Evolutionary conservation across 2,888 invertebrate genomes (phyloP).

Genomic region (Byasa hedistus): DNA sequence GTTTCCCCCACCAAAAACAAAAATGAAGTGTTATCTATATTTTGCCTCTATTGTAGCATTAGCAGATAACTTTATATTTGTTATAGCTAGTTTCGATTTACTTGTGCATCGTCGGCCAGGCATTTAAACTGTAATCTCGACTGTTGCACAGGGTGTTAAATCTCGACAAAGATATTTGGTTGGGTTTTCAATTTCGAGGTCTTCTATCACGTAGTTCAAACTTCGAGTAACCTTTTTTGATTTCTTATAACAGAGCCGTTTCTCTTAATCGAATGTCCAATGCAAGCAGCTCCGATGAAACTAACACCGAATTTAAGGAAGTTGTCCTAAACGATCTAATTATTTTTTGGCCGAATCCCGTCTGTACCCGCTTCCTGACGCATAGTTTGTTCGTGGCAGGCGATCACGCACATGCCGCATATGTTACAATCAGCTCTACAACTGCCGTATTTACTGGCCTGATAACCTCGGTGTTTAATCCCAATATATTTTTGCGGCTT

Average conservation of each 20-base stretch:
- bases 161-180: not conserved
- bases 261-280: not conserved
- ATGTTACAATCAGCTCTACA: not conserved
- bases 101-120: not conserved
- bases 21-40: too few relatives aligned
- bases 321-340: constrained; percentile 27
- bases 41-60: too few relatives aligned
- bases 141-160: not conserved
- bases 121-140: not conserved
- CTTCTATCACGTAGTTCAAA: not conserved
- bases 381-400: not conserved
- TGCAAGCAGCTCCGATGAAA: constrained; percentile 28
- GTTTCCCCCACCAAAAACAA: too few relatives aligned
- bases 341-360: constrained; percentile 31
- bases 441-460: not conserved
- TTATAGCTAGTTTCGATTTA: too few relatives aligned
- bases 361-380: constrained; percentile 19
- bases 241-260: not conserved
- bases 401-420: constrained; percentile 6
- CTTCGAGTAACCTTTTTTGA: not conserved
- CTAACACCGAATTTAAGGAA: constrained; percentile 31
- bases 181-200: constrained; percentile 1
- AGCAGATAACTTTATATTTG: too few relatives aligned
- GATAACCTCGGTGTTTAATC: not conserved
- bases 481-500: too few relatives aligned